phyloP scores from a whole-genome alignment of 2,888 invertebrate species.

The Emmelina monodactyla region DNA sequence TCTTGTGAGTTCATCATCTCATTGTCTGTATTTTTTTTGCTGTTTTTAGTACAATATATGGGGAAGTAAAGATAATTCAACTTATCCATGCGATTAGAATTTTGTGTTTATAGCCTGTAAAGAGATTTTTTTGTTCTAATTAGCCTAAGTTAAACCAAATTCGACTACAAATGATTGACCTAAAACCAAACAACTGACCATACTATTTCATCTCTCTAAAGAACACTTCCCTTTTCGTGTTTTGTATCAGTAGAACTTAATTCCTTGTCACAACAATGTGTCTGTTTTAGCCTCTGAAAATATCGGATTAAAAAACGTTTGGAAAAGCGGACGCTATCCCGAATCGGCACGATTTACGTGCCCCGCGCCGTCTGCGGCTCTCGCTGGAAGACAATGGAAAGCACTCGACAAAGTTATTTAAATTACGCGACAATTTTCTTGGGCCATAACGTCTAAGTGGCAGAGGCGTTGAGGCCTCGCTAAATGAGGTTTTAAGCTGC shows the following conservation, averaged over 20 bases:
- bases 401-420: constrained; percentile 51
- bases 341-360: constrained; percentile 39
- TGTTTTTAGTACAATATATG: too few species aligned
- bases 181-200: too few species aligned
- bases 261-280: background rate
- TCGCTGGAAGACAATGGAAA: constrained; percentile 39
- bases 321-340: constrained; percentile 3
- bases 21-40: too few species aligned
- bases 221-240: too few species aligned
- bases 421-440: constrained; percentile 60
- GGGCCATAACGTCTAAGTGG: constrained; percentile 48
- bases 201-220: too few species aligned
- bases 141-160: too few species aligned
- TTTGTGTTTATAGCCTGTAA: too few species aligned
- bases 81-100: too few species aligned
- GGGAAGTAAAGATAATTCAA: too few species aligned
- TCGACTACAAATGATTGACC: too few species aligned
- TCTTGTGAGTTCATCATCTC: background rate
- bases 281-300: background rate
- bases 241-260: background rate
- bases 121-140: too few species aligned
- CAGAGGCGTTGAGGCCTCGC: constrained; percentile 39
- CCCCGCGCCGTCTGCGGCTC: constrained; percentile 28
- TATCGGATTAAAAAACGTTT: background rate
- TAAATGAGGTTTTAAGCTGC: constrained; percentile 60